Percentiles rank a stretch among this genome's conserved stretches.
phyloP scores from a whole-genome alignment of 2,888 invertebrate species.

The Sisyra nigra region DNA sequence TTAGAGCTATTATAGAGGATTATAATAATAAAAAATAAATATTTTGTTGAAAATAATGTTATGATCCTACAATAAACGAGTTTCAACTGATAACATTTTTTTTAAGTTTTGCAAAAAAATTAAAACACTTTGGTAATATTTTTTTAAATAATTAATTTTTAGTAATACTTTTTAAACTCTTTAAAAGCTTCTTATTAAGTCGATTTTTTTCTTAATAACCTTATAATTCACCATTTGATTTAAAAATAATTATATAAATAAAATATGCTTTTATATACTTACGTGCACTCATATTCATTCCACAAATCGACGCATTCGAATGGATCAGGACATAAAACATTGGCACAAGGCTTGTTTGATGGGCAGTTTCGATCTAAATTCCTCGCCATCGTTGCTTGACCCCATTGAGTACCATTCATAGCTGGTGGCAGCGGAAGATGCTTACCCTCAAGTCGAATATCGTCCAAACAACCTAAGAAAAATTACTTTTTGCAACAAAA shows the following conservation, averaged over 20 bases:
- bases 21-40: too few species aligned
- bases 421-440: conserved; percentile 88
- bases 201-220: too few species aligned
- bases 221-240: too few species aligned
- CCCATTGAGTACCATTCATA: conserved; percentile 92
- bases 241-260: conserved; percentile 7
- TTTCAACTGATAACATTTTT: too few species aligned
- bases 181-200: too few species aligned
- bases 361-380: conserved; percentile 86
- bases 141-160: too few species aligned
- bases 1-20: too few species aligned
- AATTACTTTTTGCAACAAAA: background rate
- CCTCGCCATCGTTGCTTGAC: conserved; percentile 85
- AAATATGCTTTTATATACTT: conserved; percentile 37
- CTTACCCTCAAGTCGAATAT: conserved; percentile 81
- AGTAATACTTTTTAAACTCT: too few species aligned
- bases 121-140: too few species aligned
- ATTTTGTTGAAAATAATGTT: too few species aligned
- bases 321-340: conserved; percentile 84
- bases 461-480: conserved; percentile 62
- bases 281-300: conserved; percentile 99
- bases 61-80: too few species aligned
- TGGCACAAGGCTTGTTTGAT: conserved; percentile 88
- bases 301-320: conserved; percentile 93
- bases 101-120: too few species aligned